Conservation (phyloP, 1,140 invertebrate genomes). For the Proales similis region DNA sequence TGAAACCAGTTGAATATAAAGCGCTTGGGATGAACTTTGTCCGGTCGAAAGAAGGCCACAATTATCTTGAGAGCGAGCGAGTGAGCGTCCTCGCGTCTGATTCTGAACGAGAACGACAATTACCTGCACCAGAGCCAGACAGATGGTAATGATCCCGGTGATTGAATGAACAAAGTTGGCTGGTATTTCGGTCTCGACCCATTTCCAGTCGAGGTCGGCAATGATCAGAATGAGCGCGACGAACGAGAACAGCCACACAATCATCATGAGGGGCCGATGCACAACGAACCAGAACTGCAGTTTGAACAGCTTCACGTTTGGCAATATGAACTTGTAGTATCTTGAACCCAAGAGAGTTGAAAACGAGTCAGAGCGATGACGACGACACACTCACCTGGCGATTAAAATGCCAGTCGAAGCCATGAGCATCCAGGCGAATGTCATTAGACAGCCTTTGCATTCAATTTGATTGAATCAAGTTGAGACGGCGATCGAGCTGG, state of each 20-base stretch:
- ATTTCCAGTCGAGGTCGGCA: conserved; percentile 30
- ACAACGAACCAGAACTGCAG: conserved; percentile 29
- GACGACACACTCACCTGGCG: background rate
- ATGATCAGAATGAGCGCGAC: conserved; percentile 26
- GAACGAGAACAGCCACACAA: conserved; percentile 12
- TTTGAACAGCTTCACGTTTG: conserved; percentile 1
- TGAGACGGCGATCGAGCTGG: background rate
- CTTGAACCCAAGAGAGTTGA: background rate
- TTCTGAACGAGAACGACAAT: background rate
- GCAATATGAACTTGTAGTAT: conserved; percentile 34
- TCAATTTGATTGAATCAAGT: background rate
- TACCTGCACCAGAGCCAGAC: conserved; percentile 18
- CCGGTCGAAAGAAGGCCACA: conserved; percentile 9
- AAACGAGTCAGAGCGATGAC: background rate
- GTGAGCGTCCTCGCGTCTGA: background rate
- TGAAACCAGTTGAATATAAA: conserved; percentile 7
- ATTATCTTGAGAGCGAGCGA: background rate
- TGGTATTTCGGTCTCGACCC: conserved; percentile 4
- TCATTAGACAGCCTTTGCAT: conserved; percentile 22
- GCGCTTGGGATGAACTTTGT: conserved; percentile 7
- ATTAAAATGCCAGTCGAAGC: conserved; percentile 17
- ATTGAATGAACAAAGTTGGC: conserved; percentile 22
- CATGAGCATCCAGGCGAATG: conserved; percentile 30
- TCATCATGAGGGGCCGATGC: conserved; percentile 22
- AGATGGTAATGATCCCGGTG: conserved; percentile 15